Evolutionary conservation across 1,140 invertebrate species (phyloP).

Genomic region (Meloidogyne hapla): DNA sequence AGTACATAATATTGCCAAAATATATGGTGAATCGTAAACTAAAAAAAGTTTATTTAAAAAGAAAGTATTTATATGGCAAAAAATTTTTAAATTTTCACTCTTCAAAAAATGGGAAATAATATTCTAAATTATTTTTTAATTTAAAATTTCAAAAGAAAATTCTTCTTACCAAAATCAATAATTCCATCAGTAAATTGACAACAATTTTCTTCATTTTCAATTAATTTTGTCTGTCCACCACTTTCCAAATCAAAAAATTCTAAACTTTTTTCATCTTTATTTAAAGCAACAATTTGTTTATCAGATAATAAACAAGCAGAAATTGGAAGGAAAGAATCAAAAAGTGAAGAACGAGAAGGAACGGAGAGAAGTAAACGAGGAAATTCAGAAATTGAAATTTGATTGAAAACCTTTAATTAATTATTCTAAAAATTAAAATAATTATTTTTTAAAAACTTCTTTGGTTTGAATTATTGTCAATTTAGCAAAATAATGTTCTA

Average conservation of each 20-base stretch:
- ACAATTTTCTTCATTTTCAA: not conserved
- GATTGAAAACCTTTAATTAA: not conserved
- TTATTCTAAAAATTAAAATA: not conserved
- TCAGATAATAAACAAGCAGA: slow-evolving; percentile 15
- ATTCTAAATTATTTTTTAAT: not conserved
- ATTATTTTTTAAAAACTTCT: not conserved
- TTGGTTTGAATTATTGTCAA: not conserved
- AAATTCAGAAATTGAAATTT: not conserved
- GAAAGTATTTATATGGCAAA: too few species aligned
- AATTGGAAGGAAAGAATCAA: not conserved
- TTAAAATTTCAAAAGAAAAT: not conserved
- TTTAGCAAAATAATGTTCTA: not conserved
- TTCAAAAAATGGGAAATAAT: too few species aligned
- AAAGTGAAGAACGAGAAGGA: not conserved
- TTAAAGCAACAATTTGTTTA: not conserved
- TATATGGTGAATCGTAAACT: slow-evolving; percentile 51
- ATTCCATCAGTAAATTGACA: slow-evolving; percentile 30
- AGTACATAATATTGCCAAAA: slow-evolving; percentile 43
- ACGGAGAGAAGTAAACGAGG: not conserved
- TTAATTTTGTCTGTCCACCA: not conserved
- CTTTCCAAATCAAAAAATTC: slow-evolving; percentile 15
- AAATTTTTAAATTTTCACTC: too few species aligned
- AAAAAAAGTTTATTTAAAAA: slow-evolving; percentile 6
- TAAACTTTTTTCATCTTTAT: not conserved
- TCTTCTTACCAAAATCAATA: slow-evolving; percentile 12